Evolutionary conservation across 2,888 invertebrate genomes (phyloP).

Genomic region (Coenonympha arcania): DNA sequence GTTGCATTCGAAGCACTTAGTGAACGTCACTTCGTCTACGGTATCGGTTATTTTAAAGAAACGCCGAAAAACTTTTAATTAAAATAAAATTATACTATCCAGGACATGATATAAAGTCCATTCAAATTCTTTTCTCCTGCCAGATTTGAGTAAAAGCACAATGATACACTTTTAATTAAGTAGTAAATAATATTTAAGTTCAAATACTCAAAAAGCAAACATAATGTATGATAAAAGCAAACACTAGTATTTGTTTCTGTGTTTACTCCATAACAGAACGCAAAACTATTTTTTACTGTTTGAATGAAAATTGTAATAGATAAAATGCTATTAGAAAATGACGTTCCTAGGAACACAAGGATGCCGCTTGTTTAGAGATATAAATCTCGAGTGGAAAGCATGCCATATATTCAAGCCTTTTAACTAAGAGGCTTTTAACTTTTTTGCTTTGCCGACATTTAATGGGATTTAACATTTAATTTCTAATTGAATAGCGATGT

Average conservation of each 20-base stretch:
- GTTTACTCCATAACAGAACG: constrained; percentile 1
- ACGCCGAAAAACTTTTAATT: not conserved
- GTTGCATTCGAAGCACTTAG: not conserved
- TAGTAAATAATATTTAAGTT: too few relatives aligned
- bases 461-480: constrained; percentile 2
- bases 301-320: not conserved
- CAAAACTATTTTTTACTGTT: constrained; percentile 2
- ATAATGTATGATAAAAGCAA: too few relatives aligned
- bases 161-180: too few relatives aligned
- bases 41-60: not conserved
- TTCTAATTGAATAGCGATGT: constrained; percentile 1
- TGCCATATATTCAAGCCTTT: constrained; percentile 2
- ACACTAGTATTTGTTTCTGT: not conserved
- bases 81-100: too few relatives aligned
- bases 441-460: constrained; percentile 7
- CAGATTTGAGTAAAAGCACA: too few relatives aligned
- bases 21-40: not conserved
- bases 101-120: too few relatives aligned
- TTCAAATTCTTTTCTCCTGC: too few relatives aligned
- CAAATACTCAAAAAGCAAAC: too few relatives aligned
- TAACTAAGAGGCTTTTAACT: not conserved
- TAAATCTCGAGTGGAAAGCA: constrained; percentile 7
- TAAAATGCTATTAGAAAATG: constrained; percentile 6
- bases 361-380: constrained; percentile 6
- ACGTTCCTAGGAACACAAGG: constrained; percentile 3